These are phyloP conservation scores for Scaptomyza reducta DNA, from an alignment of 2,888 invertebrate species.

Conservation along the genomic window DNA sequence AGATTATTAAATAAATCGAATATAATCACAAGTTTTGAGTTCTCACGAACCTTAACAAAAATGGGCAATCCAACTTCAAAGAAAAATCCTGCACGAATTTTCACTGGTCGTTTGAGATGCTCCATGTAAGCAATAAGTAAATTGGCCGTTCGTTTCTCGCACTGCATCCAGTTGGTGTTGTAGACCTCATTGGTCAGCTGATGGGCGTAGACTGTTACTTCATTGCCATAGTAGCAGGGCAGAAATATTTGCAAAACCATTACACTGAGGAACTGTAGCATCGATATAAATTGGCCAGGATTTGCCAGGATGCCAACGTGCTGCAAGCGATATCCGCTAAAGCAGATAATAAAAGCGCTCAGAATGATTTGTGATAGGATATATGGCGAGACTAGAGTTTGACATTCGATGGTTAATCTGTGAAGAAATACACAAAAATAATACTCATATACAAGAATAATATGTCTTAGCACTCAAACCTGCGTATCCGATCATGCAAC, in stretches of 20 bases:
- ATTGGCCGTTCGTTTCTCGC: constrained; percentile 53
- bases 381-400: constrained; percentile 60
- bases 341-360: constrained; percentile 77
- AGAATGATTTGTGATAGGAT: constrained; percentile 66
- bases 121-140: constrained; percentile 75
- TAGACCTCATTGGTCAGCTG: constrained; percentile 69
- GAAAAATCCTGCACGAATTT: constrained; percentile 71
- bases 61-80: constrained; percentile 78
- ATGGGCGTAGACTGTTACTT: constrained; percentile 71
- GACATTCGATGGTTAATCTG: constrained; percentile 53
- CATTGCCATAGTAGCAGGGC: constrained; percentile 81
- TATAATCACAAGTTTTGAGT: fast-evolving
- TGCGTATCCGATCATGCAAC: constrained; percentile 49
- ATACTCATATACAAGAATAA: not conserved
- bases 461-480: constrained; percentile 22
- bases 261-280: constrained; percentile 67
- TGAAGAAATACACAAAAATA: not conserved
- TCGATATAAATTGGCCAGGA: constrained; percentile 62
- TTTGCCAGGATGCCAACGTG: constrained; percentile 51
- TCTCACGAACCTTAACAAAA: constrained; percentile 71
- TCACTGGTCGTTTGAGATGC: constrained; percentile 69
- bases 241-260: constrained; percentile 79
- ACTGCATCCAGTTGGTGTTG: constrained; percentile 72
- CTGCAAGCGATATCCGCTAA: constrained; percentile 72
- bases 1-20: fast-evolving